Percentiles rank a stretch among this genome's conserved stretches.
These are phyloP conservation scores for Drosophila diplacantha DNA, from an alignment of 2,888 invertebrate genomes.

Conservation along the genomic window DNA sequence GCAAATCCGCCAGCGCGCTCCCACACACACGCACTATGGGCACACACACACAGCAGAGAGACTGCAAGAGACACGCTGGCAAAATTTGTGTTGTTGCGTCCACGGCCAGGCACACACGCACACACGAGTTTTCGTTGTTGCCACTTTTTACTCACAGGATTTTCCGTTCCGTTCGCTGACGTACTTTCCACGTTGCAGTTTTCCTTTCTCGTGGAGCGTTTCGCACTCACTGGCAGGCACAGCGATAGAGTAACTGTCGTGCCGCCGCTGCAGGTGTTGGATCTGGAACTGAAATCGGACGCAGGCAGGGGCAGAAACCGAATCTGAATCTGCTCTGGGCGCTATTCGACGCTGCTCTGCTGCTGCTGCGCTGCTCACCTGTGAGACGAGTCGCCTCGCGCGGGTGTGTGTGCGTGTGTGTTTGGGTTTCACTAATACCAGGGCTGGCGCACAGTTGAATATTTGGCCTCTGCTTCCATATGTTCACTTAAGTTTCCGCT, in stretches of 20 bases:
- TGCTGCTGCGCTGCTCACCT: slow-evolving; percentile 59
- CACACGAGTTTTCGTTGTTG: slow-evolving; percentile 23
- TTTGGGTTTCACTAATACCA: slow-evolving; percentile 50
- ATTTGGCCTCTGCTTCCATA: not conserved
- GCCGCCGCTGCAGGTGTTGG: slow-evolving; percentile 15
- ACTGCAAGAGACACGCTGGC: slow-evolving; percentile 32
- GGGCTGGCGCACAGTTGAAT: slow-evolving; percentile 1
- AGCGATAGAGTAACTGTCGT: slow-evolving; percentile 9
- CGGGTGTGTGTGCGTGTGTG: slow-evolving; percentile 19
- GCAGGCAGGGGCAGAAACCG: slow-evolving; percentile 22
- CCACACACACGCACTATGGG: slow-evolving; percentile 39
- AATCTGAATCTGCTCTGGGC: slow-evolving; percentile 28
- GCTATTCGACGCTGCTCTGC: slow-evolving; percentile 18
- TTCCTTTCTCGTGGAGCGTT: slow-evolving; percentile 17
- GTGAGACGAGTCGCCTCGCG: too few species aligned
- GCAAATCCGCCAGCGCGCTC: slow-evolving; percentile 30
- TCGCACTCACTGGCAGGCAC: slow-evolving; percentile 6
- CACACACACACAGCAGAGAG: slow-evolving; percentile 21
- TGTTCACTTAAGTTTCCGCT: not conserved
- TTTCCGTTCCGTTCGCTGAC: slow-evolving; percentile 30
- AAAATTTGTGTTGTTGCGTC: slow-evolving; percentile 29
- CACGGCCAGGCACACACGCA: slow-evolving; percentile 2
- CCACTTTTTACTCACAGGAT: slow-evolving; percentile 63
- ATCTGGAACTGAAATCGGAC: slow-evolving; percentile 27
- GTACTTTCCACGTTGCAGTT: slow-evolving; percentile 17